A percentile compares a stretch with the other conserved stretches of the same genome.
Evolutionary conservation across 2,888 invertebrate genomes (phyloP).

Genomic region (Seira ritae): DNA sequence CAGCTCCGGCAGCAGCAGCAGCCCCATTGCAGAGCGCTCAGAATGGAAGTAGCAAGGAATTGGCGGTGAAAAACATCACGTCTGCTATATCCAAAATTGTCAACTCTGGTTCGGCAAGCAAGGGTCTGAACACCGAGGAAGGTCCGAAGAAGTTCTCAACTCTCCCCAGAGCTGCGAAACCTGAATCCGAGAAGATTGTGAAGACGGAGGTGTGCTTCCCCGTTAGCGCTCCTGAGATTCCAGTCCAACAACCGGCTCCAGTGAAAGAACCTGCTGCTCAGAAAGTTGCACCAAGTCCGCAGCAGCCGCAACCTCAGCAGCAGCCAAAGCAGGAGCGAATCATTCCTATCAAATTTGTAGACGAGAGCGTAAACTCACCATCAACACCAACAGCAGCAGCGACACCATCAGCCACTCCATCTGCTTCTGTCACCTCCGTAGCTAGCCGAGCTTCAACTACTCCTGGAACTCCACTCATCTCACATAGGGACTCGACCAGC

Average conservation of each 20-base stretch:
- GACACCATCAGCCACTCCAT: slow-evolving; percentile 17
- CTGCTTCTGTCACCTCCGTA: slow-evolving; percentile 18
- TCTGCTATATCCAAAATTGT: slow-evolving; percentile 70
- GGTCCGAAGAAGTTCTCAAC: slow-evolving; percentile 56
- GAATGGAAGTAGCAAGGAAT: slow-evolving; percentile 64
- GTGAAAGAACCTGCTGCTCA: slow-evolving; percentile 72
- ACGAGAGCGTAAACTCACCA: slow-evolving; percentile 69
- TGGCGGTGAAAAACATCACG: slow-evolving; percentile 70
- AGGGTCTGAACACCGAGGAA: slow-evolving; percentile 56
- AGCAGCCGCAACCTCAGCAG: slow-evolving; percentile 3
- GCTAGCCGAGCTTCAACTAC: slow-evolving; percentile 23
- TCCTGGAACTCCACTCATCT: slow-evolving; percentile 43
- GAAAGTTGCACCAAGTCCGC: slow-evolving; percentile 74
- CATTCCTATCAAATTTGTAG: slow-evolving; percentile 81
- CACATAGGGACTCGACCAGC: slow-evolving; percentile 57
- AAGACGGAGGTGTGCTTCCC: slow-evolving; percentile 80
- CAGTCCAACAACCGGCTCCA: slow-evolving; percentile 77
- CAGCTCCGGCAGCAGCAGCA: slow-evolving; percentile 19
- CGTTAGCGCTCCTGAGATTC: slow-evolving; percentile 76
- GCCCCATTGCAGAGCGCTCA: background rate
- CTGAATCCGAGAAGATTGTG: slow-evolving; percentile 64
- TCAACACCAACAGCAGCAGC: background rate
- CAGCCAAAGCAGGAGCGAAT: slow-evolving; percentile 79
- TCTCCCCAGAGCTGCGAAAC: slow-evolving; percentile 71
- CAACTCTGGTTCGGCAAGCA: slow-evolving; percentile 58